phyloP scores from a whole-genome alignment of 2,113 vertebrate genomes.

The Platycercus adscitus region DNA sequence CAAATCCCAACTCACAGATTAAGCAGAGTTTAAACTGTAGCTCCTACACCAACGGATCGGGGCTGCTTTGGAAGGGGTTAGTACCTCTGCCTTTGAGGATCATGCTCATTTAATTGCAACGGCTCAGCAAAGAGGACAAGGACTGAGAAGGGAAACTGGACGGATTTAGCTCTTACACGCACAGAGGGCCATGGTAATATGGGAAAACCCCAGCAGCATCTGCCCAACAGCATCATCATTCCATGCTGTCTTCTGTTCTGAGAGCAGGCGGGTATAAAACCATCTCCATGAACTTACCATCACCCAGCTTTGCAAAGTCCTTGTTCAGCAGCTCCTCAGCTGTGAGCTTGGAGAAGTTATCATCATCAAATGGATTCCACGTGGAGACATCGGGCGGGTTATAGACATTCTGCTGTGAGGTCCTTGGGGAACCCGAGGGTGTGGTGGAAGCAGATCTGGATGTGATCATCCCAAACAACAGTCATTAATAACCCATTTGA shows the following conservation, averaged over 20 bases:
- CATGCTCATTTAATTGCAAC: background rate
- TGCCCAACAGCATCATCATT: background rate
- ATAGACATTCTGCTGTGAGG: slow-evolving; percentile 84
- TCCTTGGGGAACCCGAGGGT: slow-evolving; percentile 87
- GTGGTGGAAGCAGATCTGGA: slow-evolving; percentile 95
- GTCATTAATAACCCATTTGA: background rate
- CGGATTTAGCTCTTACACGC: background rate
- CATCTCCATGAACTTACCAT: slow-evolving; percentile 77
- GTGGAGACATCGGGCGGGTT: slow-evolving; percentile 80
- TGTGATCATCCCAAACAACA: slow-evolving; percentile 40
- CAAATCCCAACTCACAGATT: background rate
- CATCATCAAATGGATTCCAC: slow-evolving; percentile 98
- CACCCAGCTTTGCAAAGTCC: slow-evolving; percentile 93
- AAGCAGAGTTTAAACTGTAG: background rate
- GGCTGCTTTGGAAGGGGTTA: background rate
- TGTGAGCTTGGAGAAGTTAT: slow-evolving; percentile 98
- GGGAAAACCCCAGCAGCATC: background rate
- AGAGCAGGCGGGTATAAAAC: background rate
- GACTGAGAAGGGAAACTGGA: background rate
- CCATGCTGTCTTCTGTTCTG: fast-evolving
- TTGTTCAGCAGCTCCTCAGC: slow-evolving; percentile 98
- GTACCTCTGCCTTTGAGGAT: background rate
- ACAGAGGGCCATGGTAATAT: fast-evolving
- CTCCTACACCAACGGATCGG: background rate
- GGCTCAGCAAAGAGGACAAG: background rate